Evolutionary conservation across 1,140 invertebrate species (phyloP).

Genomic region (Euschistus heros): DNA sequence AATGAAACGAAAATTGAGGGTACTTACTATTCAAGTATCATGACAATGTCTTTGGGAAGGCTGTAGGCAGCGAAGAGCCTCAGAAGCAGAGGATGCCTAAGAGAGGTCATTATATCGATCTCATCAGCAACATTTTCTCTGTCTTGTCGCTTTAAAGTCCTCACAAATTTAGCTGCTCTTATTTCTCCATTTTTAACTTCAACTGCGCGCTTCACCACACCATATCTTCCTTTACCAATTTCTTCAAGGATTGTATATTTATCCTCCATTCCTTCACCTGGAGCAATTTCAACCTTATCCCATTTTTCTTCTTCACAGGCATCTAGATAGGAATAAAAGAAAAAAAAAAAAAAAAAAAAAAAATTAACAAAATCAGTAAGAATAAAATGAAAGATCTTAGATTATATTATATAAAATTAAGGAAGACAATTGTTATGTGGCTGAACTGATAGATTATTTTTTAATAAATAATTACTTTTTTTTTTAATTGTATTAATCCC

Average conservation of each 20-base stretch:
- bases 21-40: slow-evolving; percentile 91
- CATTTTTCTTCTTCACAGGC: slow-evolving; percentile 27
- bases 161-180: slow-evolving; percentile 86
- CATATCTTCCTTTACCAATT: slow-evolving; percentile 72
- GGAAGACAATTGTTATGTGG: too few species aligned
- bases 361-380: too few species aligned
- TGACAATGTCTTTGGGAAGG: slow-evolving; percentile 70
- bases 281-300: slow-evolving; percentile 38
- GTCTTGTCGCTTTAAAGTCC: slow-evolving; percentile 67
- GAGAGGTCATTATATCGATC: slow-evolving; percentile 81
- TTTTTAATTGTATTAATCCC: too few species aligned
- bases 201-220: slow-evolving; percentile 55
- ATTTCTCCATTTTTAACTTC: slow-evolving; percentile 57
- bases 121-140: slow-evolving; percentile 79
- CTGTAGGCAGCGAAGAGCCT: slow-evolving; percentile 81
- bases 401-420: too few species aligned
- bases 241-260: slow-evolving; percentile 57
- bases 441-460: too few species aligned
- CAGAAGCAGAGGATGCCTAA: slow-evolving; percentile 82
- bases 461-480: too few species aligned
- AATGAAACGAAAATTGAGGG: background rate
- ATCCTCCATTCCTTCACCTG: slow-evolving; percentile 45
- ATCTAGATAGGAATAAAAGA: background rate
- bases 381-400: too few species aligned
- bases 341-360: background rate